phyloP scores from a whole-genome alignment of 1,140 invertebrate species.

The Hormaphis cornu region DNA sequence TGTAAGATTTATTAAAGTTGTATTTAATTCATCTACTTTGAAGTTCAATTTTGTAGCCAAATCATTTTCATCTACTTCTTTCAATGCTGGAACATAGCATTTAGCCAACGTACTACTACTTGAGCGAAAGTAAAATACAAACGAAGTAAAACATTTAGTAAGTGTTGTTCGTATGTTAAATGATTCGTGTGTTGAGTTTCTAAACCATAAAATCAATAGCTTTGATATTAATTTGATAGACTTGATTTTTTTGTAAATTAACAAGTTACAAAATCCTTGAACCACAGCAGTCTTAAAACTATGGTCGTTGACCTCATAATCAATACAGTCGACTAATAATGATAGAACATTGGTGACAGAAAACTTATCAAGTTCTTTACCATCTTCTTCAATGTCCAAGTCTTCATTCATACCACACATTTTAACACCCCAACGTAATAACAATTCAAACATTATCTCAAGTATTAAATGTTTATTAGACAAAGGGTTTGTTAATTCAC shows the following conservation, averaged over 20 bases:
- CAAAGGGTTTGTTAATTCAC: background rate
- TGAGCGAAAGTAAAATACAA: constrained; percentile 7
- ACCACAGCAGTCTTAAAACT: background rate
- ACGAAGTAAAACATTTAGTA: background rate
- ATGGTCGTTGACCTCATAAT: background rate
- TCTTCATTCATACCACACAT: background rate
- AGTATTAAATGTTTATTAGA: background rate
- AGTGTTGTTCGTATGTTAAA: background rate
- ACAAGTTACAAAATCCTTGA: constrained; percentile 20
- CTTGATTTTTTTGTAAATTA: constrained; percentile 6
- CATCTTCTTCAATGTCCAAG: background rate
- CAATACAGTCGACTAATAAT: background rate
- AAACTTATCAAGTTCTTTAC: background rate
- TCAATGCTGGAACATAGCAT: constrained; percentile 27
- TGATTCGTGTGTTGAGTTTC: background rate
- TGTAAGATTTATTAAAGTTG: background rate
- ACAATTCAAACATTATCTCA: constrained; percentile 12
- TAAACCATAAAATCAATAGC: constrained; percentile 18
- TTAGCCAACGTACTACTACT: constrained; percentile 10
- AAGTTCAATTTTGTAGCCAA: background rate
- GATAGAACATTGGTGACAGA: background rate
- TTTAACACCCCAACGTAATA: constrained; percentile 3
- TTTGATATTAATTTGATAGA: constrained; percentile 3
- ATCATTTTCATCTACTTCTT: background rate
- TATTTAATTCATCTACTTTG: background rate